phyloP scores from a whole-genome alignment of 2,888 invertebrate genomes.

The Teleogryllus oceanicus region DNA sequence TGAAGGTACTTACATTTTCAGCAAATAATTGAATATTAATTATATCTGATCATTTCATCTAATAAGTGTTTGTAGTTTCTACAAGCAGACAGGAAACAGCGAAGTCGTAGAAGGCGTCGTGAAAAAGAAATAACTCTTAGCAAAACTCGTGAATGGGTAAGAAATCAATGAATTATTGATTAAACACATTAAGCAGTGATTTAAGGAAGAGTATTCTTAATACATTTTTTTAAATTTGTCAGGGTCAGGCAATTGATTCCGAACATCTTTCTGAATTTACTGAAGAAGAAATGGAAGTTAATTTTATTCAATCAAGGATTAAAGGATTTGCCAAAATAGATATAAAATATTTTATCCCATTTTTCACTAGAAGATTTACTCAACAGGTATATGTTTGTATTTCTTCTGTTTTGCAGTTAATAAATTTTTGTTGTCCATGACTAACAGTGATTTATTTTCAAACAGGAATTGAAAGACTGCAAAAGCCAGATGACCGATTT shows the following conservation, averaged over 20 bases:
- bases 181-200: neutral
- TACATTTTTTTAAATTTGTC: neutral
- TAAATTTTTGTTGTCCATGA: neutral
- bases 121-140: conserved; percentile 86
- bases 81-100: conserved; percentile 61
- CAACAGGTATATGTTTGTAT: conserved; percentile 64
- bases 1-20: conserved; percentile 57
- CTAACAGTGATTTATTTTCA: conserved; percentile 23
- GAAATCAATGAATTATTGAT: conserved; percentile 31
- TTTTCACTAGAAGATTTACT: conserved; percentile 93
- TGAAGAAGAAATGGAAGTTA: conserved; percentile 87
- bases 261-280: conserved; percentile 90
- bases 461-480: conserved; percentile 90
- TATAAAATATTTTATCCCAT: conserved; percentile 90
- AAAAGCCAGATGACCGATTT: conserved; percentile 94
- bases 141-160: conserved; percentile 94
- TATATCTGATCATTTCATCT: too few relatives aligned
- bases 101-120: conserved; percentile 55
- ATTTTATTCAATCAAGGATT: conserved; percentile 74
- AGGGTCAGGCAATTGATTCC: conserved; percentile 87
- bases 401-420: neutral
- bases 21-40: neutral
- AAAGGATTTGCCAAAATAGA: conserved; percentile 90
- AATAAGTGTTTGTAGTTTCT: conserved; percentile 56
- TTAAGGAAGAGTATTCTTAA: neutral